Evolutionary conservation across 2,113 vertebrate genomes (phyloP).

Genomic region (Lontra canadensis): DNA sequence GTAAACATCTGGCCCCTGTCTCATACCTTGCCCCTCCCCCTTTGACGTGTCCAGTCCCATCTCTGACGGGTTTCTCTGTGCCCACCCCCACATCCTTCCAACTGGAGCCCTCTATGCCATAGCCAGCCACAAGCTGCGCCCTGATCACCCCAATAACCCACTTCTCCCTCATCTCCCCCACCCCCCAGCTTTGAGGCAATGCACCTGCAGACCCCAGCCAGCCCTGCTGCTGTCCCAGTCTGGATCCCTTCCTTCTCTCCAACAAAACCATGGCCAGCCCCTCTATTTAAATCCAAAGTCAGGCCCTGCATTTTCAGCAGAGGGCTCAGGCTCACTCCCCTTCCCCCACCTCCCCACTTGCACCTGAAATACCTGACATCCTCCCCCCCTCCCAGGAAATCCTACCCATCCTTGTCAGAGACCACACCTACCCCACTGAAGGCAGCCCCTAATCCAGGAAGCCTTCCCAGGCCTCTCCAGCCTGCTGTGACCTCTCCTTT

Average conservation of each 20-base stretch:
- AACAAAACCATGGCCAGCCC: background rate
- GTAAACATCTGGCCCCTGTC: background rate
- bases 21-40: background rate
- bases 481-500: constrained; percentile 62
- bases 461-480: constrained; percentile 37
- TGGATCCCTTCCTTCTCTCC: background rate
- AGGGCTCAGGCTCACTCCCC: background rate
- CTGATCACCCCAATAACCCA: background rate
- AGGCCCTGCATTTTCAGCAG: background rate
- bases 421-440: constrained; percentile 9
- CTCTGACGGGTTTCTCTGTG: background rate
- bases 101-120: background rate
- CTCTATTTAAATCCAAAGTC: background rate
- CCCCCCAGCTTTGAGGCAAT: background rate
- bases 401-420: background rate
- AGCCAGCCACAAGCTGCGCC: background rate
- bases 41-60: background rate
- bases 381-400: background rate
- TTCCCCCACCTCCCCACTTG: background rate
- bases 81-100: background rate
- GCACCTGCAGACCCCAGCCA: background rate
- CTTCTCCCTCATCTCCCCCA: background rate
- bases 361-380: background rate
- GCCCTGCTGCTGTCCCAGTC: background rate
- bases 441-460: background rate